Percentiles rank a stretch among this genome's conserved stretches.
These are phyloP conservation scores for Drosophila putrida DNA, from an alignment of 2,888 invertebrate species.

Conservation along the genomic window DNA sequence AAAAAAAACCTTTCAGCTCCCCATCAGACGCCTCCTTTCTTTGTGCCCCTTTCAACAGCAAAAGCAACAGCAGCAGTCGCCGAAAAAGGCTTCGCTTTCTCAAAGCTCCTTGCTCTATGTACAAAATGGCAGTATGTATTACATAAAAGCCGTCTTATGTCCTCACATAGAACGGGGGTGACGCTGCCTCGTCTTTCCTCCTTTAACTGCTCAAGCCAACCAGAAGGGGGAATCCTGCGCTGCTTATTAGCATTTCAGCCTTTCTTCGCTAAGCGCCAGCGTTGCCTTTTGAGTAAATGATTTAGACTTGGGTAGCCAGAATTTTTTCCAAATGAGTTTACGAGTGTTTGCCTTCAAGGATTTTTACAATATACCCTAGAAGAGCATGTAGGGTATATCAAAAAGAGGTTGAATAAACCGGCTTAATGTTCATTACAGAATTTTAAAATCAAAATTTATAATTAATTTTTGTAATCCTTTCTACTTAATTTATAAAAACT, in stretches of 20 bases:
- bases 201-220: background rate
- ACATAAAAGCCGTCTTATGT: constrained; percentile 72
- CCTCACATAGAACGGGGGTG: constrained; percentile 58
- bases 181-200: constrained; percentile 8
- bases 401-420: no score
- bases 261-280: constrained; percentile 62
- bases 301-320: constrained; percentile 64
- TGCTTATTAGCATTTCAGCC: constrained; percentile 81
- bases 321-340: constrained; percentile 75
- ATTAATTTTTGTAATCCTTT: background rate
- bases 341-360: constrained; percentile 74
- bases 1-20: constrained; percentile 47
- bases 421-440: no score
- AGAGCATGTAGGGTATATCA: background rate
- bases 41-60: constrained; percentile 75
- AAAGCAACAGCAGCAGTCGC: constrained; percentile 19
- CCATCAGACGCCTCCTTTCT: constrained; percentile 63
- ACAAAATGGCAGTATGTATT: constrained; percentile 73
- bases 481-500: background rate
- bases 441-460: background rate
- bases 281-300: constrained; percentile 71
- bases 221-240: constrained; percentile 9
- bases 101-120: constrained; percentile 44
- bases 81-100: constrained; percentile 59
- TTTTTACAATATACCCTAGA: constrained; percentile 39